A percentile compares a stretch with the other conserved stretches of the same genome.
Evolutionary conservation across 2,797 vertebrate genomes (phyloP).

Genomic region (Lagodon rhomboides): DNA sequence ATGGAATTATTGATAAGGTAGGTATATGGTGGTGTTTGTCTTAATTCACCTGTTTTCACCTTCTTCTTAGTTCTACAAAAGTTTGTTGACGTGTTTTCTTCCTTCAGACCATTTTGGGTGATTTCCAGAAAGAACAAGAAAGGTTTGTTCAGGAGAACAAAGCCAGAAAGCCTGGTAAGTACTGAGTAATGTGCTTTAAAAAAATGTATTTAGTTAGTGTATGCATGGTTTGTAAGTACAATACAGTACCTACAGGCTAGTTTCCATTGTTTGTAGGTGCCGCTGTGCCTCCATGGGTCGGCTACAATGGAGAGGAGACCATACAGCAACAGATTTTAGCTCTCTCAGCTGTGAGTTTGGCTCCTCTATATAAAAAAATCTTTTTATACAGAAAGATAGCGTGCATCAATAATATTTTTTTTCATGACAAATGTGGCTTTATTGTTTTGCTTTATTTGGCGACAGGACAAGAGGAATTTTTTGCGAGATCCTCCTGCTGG

Average conservation of each 20-base stretch:
- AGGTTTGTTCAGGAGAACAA: slow-evolving; percentile 94
- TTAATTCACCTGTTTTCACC: background rate
- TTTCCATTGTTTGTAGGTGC: slow-evolving; percentile 79
- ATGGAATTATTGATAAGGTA: slow-evolving; percentile 94
- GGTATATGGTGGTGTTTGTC: background rate
- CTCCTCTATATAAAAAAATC: too few species aligned
- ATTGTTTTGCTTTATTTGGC: slow-evolving; percentile 35
- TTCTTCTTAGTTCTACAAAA: background rate
- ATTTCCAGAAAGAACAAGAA: slow-evolving; percentile 96
- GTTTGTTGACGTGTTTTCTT: slow-evolving; percentile 47
- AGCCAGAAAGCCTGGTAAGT: slow-evolving; percentile 85
- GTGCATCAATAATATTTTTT: background rate
- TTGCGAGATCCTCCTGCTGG: slow-evolving; percentile 93
- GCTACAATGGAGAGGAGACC: slow-evolving; percentile 93
- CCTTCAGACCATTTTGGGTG: slow-evolving; percentile 93
- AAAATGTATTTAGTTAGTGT: background rate
- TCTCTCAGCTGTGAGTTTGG: slow-evolving; percentile 91
- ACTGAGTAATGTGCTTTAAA: slow-evolving; percentile 59
- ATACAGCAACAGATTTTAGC: slow-evolving; percentile 95
- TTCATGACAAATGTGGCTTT: background rate
- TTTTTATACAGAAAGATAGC: background rate
- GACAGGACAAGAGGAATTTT: slow-evolving; percentile 94
- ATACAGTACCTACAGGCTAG: background rate
- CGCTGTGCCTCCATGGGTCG: slow-evolving; percentile 94
- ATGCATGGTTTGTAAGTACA: background rate